Evolutionary conservation across 64 coral and sea anemone species (phyloP), one percentile per base, ranked within the genome.

Genomic region (Stichodactyla helianthus): DNA sequence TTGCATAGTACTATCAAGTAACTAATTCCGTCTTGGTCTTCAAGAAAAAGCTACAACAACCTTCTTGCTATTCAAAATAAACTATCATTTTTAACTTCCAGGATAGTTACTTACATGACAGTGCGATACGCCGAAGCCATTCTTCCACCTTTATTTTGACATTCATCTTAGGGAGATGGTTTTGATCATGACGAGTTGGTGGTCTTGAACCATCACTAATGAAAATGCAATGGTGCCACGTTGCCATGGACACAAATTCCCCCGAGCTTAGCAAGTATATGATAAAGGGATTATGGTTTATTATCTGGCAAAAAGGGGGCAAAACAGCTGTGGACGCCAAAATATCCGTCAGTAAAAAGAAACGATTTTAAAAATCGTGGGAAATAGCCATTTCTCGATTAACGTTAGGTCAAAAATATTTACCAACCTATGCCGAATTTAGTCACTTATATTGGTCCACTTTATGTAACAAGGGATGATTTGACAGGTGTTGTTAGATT

Each of bases 211-310:
- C 65, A 71, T 63, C 19, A 71, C 65, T 71, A 26, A 9, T 74
- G 23, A 74, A 35, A 31, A 65, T 13, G 62, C 62, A 65, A 65
- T 44, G 62, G 7, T n/a, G 62, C 78, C 50, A 52, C 6, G 78
- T 81, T 81, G 52, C 78, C 50, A 15, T 81, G 78, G 78, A 52
- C 9, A 81, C 52, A n/a, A 19, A 81, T 20, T 52, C 78, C 78
- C 16, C 26, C 18, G 35, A 54, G 78, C 12, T 52, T 81, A 81
- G 4, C 5, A 54, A 51, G 50, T 14, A 79, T n/a, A 51, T 80
- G 78, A 80, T 50, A 81, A 5, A 18, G 78, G 53, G 78, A 81
- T 81, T 52, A 54, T 17, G 6, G 16, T 19, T 52, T 51, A 53
- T 52, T 81, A 51, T 51, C 27, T 19, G 68, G 27, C 20, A 27